Evolutionary conservation across 2,113 vertebrate genomes (phyloP), one percentile per base, ranked within the genome.

Genomic region (Cephalopterus ornatus): DNA sequence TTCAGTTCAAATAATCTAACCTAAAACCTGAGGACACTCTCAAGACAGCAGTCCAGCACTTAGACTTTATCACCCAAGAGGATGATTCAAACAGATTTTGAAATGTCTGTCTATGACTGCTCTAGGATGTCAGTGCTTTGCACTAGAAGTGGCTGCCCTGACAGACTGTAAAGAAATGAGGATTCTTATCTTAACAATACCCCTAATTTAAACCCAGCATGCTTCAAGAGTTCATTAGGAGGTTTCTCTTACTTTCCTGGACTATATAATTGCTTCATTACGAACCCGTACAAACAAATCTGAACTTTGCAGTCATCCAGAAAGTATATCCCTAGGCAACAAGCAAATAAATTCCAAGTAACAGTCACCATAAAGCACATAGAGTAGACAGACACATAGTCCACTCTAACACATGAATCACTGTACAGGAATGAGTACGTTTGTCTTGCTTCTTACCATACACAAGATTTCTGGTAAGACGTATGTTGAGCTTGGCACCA

Each of bases 321-420:
- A 97, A 91, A 94, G 81, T 91, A 96, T 89, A 96, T 92, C 81
- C 74, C 92, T 66, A 93, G 71, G 91, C 94, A 96, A 95, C 74
- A 70, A 46, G 66, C 74, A 95, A 92, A 96, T 95, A 96, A 89
- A 95, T 94, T 92, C 81, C 89, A 75, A 93, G 93, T 73, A 88
- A 53, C 49, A 93, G 77, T 68, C 70, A 89, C 89, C 81, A 82
- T 95, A 70, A 96, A 91, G 72, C 75, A 94, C 62, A n/a, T 17
- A 49, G 67, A 76, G 35, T 55, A 83, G 87, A 89, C 39, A 82
- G 70, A 93, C 71, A 94, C 61, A 78, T 0, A 92, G 77, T 82
- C 91, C 77, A 89, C 65, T 91, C 63, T 53, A 95, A 55, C 0
- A 6, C 32, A 52, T 94, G 93, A 95, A 85, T 96, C 93, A 95